phyloP scores from a whole-genome alignment of 2,113 vertebrate species.

The Eulemur rufifrons region DNA sequence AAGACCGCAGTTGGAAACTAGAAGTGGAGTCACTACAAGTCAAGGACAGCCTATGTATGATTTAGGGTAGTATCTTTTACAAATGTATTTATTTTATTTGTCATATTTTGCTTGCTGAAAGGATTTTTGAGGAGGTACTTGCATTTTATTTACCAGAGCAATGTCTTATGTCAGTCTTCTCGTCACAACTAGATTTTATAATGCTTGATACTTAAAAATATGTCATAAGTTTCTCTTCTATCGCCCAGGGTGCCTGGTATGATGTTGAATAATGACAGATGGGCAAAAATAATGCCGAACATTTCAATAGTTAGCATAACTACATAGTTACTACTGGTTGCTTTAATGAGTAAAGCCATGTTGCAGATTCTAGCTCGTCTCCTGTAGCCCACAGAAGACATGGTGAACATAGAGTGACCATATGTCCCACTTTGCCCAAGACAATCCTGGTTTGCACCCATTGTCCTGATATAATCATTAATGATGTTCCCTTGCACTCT shows the following conservation, averaged over 20 bases:
- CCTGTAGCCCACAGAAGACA: neutral
- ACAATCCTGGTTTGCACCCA: neutral
- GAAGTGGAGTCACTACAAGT: neutral
- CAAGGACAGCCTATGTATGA: neutral
- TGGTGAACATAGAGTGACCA: neutral
- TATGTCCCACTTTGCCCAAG: neutral
- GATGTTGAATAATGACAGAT: neutral
- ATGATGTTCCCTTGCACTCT: neutral
- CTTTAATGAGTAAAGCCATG: neutral
- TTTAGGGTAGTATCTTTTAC: neutral
- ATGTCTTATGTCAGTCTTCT: neutral
- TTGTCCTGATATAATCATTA: neutral
- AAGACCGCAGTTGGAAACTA: neutral
- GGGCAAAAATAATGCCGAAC: neutral
- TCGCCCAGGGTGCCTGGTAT: neutral
- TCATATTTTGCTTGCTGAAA: slow-evolving; percentile 17
- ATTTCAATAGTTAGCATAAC: neutral
- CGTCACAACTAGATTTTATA: neutral
- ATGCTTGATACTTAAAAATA: neutral
- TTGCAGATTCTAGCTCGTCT: slow-evolving; percentile 24
- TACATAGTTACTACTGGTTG: neutral
- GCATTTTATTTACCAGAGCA: neutral
- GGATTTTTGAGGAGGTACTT: neutral
- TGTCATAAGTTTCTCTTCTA: neutral
- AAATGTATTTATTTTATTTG: neutral